Evolutionary conservation across 2,113 vertebrate genomes (phyloP).

Genomic region (Chrysemys picta): DNA sequence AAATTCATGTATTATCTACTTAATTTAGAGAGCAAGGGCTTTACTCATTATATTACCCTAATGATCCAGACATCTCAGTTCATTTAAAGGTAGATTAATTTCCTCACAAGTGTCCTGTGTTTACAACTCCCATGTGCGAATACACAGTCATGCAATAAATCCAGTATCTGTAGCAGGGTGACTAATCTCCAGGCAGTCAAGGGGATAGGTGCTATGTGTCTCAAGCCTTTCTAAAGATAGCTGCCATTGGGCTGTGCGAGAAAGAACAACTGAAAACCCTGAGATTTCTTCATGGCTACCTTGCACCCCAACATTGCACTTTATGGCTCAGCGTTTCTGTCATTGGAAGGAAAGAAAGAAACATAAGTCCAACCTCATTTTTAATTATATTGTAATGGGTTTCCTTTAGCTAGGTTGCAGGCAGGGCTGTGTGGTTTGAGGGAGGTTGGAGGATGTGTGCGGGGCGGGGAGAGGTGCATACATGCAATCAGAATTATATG

Average conservation of each 20-base stretch:
- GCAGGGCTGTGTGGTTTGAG: neutral
- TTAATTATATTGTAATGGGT: neutral
- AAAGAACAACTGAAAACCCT: neutral
- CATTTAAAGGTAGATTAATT: conserved; percentile 14
- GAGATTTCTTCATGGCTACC: neutral
- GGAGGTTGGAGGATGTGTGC: neutral
- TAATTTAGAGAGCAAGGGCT: conserved; percentile 27
- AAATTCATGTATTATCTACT: neutral
- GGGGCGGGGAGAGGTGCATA: neutral
- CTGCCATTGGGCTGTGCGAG: neutral
- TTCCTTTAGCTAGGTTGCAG: neutral
- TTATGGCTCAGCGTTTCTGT: neutral
- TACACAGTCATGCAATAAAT: neutral
- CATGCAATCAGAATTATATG: neutral
- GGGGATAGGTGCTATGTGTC: neutral
- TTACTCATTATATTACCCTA: neutral
- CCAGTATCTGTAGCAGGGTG: neutral
- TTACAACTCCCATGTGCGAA: neutral
- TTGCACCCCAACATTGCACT: neutral
- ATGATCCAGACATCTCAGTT: conserved; percentile 2
- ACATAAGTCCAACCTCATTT: neutral
- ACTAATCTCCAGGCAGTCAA: neutral
- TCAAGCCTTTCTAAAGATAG: neutral
- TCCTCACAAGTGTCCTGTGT: neutral
- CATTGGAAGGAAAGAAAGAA: neutral